Percentiles rank a stretch among this genome's conserved stretches.
These are phyloP conservation scores for Listrodromus nycthemerus DNA, from an alignment of 2,888 invertebrate genomes.

Conservation along the genomic window DNA sequence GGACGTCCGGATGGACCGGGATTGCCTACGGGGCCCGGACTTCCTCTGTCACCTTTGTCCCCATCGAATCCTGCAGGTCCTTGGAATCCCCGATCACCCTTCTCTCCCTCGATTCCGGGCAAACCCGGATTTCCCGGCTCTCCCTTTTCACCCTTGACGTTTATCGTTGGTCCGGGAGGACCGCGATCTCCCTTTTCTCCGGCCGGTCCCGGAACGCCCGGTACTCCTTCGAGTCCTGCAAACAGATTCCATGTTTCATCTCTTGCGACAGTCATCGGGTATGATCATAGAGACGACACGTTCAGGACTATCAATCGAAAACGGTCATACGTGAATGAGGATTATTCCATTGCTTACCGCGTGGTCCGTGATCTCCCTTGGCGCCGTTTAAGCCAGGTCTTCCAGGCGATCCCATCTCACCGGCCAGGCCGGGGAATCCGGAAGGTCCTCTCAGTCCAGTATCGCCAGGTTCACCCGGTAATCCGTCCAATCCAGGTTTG, in stretches of 20 bases:
- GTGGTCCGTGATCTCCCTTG: constrained; percentile 86
- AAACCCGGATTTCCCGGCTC: constrained; percentile 85
- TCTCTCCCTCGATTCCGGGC: constrained; percentile 86
- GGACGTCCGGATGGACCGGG: constrained; percentile 84
- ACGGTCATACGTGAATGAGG: background rate
- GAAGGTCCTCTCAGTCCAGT: constrained; percentile 87
- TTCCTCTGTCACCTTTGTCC: constrained; percentile 83
- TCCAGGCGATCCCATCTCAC: constrained; percentile 89
- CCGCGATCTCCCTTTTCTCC: constrained; percentile 87
- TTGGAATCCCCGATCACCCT: constrained; percentile 86
- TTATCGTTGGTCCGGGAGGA: constrained; percentile 85
- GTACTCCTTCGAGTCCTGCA: constrained; percentile 81
- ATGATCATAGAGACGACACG: too few relatives aligned
- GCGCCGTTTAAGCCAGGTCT: constrained; percentile 86
- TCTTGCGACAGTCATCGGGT: background rate
- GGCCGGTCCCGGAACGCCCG: constrained; percentile 87
- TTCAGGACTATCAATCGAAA: background rate
- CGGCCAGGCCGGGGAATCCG: constrained; percentile 90
- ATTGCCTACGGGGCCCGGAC: constrained; percentile 79
- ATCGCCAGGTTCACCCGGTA: constrained; percentile 88
- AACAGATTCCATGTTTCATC: background rate
- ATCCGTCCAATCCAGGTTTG: constrained; percentile 87
- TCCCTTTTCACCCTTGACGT: constrained; percentile 85
- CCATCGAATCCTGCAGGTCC: constrained; percentile 83
- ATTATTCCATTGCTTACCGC: constrained; percentile 77